Conservation (phyloP, 2,888 invertebrate species). For the Chironomus tentans region DNA sequence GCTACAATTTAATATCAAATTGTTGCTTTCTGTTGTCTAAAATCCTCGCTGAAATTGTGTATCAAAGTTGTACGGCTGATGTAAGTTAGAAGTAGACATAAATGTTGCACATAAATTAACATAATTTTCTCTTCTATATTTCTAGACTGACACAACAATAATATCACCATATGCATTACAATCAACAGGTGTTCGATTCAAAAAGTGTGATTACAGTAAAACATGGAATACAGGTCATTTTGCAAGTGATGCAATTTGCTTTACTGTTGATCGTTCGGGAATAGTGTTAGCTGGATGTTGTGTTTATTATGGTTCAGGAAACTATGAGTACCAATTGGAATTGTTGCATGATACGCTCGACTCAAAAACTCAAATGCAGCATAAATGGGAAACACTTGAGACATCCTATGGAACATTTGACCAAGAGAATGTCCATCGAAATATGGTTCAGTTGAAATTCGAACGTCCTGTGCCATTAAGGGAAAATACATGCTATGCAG, state of each 20-base stretch:
- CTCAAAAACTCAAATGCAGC: constrained; percentile 41
- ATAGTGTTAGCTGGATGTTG: constrained; percentile 82
- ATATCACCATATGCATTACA: constrained; percentile 62
- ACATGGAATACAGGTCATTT: constrained; percentile 98
- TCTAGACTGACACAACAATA: constrained; percentile 39
- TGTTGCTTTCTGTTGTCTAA: constrained; percentile 72
- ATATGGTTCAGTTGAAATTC: constrained; percentile 84
- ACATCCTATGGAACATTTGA: constrained; percentile 74
- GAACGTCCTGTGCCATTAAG: constrained; percentile 73
- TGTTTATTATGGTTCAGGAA: constrained; percentile 81
- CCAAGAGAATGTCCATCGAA: constrained; percentile 76
- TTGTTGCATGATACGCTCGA: constrained; percentile 61
- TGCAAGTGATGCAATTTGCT: constrained; percentile 92
- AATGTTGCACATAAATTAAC: not conserved
- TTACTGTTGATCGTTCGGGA: constrained; percentile 83
- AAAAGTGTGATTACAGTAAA: constrained; percentile 76
- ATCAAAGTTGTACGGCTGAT: constrained; percentile 67
- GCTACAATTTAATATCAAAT: constrained; percentile 51
- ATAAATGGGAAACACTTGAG: constrained; percentile 84
- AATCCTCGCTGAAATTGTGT: constrained; percentile 78
- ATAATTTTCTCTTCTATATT: constrained; percentile 17
- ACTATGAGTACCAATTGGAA: constrained; percentile 86
- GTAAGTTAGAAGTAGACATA: constrained; percentile 40
- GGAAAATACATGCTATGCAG: constrained; percentile 82
- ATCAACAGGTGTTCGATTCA: constrained; percentile 82